phyloP scores from a whole-genome alignment of 1,140 invertebrate species.

The Frieseomelitta varia region DNA sequence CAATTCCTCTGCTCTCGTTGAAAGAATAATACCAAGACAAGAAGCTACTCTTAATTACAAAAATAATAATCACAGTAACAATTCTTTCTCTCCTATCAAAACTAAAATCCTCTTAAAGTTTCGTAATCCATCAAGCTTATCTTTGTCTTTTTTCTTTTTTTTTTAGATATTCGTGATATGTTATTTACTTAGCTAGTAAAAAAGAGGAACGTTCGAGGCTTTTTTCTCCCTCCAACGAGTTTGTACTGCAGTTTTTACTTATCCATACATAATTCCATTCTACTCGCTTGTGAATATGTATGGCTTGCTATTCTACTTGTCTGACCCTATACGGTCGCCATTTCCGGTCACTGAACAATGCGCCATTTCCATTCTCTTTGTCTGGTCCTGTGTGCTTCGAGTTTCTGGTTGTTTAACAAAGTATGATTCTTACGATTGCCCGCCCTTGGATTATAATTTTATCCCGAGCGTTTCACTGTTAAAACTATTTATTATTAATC shows the following conservation, averaged over 20 bases:
- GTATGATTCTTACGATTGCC: not conserved
- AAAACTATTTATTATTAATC: not conserved
- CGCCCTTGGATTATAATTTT: not conserved
- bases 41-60: too few species aligned
- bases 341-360: conserved; percentile 33
- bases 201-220: not conserved
- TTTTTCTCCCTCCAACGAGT: not conserved
- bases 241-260: not conserved
- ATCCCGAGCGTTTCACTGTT: not conserved
- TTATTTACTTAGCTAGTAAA: too few species aligned
- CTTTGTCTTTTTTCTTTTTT: too few species aligned
- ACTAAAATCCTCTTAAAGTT: too few species aligned
- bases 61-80: too few species aligned
- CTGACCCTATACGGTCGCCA: not conserved
- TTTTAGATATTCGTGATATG: too few species aligned
- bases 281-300: conserved; percentile 1
- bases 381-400: not conserved
- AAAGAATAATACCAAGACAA: too few species aligned
- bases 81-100: too few species aligned
- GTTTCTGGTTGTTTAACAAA: not conserved
- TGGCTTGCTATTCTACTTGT: not conserved
- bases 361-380: conserved; percentile 10
- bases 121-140: too few species aligned
- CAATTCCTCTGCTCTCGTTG: too few species aligned
- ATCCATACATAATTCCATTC: not conserved